Conservation (phyloP, 1,140 invertebrate genomes). For the Colletes gigas region DNA sequence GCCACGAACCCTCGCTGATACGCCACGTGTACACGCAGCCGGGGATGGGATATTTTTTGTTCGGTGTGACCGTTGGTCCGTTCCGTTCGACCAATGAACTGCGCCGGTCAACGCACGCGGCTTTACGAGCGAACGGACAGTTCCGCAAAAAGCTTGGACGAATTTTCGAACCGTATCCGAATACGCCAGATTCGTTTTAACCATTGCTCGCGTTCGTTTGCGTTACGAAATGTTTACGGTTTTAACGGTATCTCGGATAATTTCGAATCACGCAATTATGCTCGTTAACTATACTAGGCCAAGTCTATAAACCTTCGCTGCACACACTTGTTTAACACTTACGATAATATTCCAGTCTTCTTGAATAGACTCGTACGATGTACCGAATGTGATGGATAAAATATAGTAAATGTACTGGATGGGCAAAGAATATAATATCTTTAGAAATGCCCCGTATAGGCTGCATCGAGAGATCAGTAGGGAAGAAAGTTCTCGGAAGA, state of each 20-base stretch:
- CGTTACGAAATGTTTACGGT: neutral
- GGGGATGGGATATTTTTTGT: constrained; percentile 17
- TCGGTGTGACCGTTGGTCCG: constrained; percentile 19
- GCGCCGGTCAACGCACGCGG: constrained; percentile 20
- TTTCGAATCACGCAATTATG: neutral
- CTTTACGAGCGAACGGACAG: constrained; percentile 8
- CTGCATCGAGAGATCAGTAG: neutral
- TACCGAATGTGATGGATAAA: no score
- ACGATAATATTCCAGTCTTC: no score
- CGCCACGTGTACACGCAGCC: constrained; percentile 7
- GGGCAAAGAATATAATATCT: no score
- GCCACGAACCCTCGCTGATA: constrained; percentile 11
- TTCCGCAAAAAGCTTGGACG: neutral
- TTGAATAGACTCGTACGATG: no score
- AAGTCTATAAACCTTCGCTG: no score
- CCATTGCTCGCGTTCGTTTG: no score
- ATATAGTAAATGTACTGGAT: no score
- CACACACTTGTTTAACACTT: no score
- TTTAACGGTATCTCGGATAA: neutral
- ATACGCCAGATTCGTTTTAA: neutral
- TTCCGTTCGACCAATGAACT: constrained; percentile 19
- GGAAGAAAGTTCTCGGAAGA: constrained; percentile 4
- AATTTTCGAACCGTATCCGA: neutral
- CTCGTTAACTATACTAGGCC: neutral
- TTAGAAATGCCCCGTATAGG: no score